Percentiles rank a stretch among this genome's conserved stretches.
Evolutionary conservation across 2,797 vertebrate species (phyloP).

Genomic region (Sebastes oblongus): DNA sequence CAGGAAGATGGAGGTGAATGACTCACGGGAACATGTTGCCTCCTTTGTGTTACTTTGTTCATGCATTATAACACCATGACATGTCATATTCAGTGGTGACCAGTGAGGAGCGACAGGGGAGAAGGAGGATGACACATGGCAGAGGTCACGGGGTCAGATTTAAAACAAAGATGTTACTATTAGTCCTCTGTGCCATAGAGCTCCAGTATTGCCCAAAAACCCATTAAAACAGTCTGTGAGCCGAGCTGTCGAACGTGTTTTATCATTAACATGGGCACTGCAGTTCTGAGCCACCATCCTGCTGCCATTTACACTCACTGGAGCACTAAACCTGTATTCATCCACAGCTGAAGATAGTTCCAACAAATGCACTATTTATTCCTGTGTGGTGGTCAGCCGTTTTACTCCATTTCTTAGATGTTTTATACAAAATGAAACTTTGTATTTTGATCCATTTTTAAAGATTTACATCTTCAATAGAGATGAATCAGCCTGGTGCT

Average conservation of each 20-base stretch:
- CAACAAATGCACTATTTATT: not conserved
- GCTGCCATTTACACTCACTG: not conserved
- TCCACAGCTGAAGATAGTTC: conserved; percentile 10
- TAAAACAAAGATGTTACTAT: not conserved
- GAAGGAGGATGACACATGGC: not conserved
- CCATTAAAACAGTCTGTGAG: not conserved
- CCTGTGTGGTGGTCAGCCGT: not conserved
- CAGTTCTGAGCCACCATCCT: no score
- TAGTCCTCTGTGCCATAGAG: no score
- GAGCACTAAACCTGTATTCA: not conserved
- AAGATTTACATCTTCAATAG: no score
- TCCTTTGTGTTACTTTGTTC: not conserved
- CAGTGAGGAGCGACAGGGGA: not conserved
- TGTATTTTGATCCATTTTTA: not conserved
- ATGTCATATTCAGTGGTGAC: not conserved
- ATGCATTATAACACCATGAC: not conserved
- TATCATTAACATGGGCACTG: no score
- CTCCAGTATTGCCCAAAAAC: not conserved
- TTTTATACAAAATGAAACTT: not conserved
- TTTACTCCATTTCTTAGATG: no score
- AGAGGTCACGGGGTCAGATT: not conserved
- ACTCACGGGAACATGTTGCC: not conserved
- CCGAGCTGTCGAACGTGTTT: not conserved
- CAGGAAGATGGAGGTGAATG: not conserved
- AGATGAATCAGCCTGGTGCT: not conserved